phyloP scores from a whole-genome alignment of 92 coral and sea anemone genomes.

The Parazoanthus darwini region DNA sequence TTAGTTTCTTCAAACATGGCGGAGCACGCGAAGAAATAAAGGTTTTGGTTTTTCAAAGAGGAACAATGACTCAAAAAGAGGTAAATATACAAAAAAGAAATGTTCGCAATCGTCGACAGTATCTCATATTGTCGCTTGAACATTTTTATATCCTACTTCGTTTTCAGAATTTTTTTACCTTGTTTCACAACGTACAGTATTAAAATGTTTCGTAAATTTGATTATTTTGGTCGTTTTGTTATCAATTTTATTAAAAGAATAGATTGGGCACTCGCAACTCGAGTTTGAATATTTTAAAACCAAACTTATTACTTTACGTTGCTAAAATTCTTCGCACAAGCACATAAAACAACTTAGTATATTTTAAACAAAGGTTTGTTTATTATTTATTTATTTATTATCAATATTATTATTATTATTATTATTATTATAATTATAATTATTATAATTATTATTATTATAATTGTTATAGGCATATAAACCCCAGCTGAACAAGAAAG shows the following conservation, averaged over 20 bases:
- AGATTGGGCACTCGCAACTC: neutral
- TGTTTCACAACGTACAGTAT: neutral
- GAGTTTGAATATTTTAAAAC: neutral
- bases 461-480: no score
- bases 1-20: constrained; percentile 60
- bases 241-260: neutral
- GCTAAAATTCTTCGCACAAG: neutral
- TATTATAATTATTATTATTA: no score
- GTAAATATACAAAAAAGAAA: neutral
- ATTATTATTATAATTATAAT: neutral
- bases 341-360: no score
- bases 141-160: no score
- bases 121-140: neutral
- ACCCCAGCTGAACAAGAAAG: no score
- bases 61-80: constrained; percentile 26
- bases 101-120: neutral
- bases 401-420: neutral
- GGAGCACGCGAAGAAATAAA: constrained; percentile 30
- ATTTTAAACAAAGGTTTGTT: neutral
- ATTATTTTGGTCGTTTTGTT: neutral
- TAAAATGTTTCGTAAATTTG: no score
- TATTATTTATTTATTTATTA: neutral
- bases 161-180: neutral
- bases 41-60: neutral
- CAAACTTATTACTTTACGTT: neutral